Evolutionary conservation across 2,113 vertebrate species (phyloP), one percentile per base, ranked within the genome.

Genomic region (Phoenicopterus ruber): DNA sequence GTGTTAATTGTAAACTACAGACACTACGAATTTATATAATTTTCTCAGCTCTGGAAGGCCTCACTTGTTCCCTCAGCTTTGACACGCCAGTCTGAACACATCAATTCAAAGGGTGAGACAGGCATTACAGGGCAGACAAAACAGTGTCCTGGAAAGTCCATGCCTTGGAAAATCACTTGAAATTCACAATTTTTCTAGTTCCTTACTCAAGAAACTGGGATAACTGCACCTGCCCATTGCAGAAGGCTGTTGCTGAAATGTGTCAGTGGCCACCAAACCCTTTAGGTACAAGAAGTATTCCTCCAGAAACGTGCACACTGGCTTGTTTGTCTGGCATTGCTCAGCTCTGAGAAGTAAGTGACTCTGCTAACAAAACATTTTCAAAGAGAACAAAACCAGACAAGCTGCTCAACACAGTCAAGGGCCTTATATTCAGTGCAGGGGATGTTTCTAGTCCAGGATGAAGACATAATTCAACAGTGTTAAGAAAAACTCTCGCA

Each of bases 1-100:
- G 79, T 55, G 76, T 89, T 92, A 97, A 95, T 88, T 94, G 78
- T 86, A 96, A 97, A 86, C 36, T 70, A 86, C 94, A 88, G 59
- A 80, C 73, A 95, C 86, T 59, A 63, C 28, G 21, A 86, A 70
- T 40, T 34, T 73, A 81, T 21, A 17, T 13, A 28, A 65, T 77
- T 73, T 86, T 86, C 40, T 91, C 12, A 34, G 83, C 31, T 46
- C 29, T 73, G 38, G 14, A 85, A 31, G 52, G 54, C 40, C 24
- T 10, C 69, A 74, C 47, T 69, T 34, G 19, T 76, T 69, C 59
- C 42, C 88, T 85, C 58, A 59, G 59, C 71, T 63, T 78, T 83
- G 42, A 22, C 79, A 79, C n/a, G 11, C 34, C 58, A 74, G 16
- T 40, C 31, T 0, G 0, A 94, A 86, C 15, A 57, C 7, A 47